Conservation (phyloP, 2,113 vertebrate species). For the Melanocharis versteri region DNA sequence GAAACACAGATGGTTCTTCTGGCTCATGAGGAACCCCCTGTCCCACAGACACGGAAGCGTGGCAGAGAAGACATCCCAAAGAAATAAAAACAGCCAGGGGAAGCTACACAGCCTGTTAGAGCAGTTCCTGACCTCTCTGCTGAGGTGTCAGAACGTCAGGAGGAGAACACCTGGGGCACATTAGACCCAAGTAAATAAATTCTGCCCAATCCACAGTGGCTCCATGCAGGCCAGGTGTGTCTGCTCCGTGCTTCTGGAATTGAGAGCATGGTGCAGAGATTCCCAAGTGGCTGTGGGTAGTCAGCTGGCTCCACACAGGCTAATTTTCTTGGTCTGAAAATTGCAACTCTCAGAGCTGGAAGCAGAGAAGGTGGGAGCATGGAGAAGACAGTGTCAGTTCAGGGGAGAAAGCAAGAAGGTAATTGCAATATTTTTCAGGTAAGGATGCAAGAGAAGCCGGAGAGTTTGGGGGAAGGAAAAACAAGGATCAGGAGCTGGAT, state of each 20-base stretch:
- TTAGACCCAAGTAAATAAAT: conserved; percentile 48
- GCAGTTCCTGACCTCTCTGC: conserved; percentile 62
- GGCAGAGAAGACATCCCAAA: conserved; percentile 24
- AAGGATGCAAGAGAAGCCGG: not conserved
- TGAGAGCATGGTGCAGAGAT: conserved; percentile 66
- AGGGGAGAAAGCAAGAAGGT: conserved; percentile 28
- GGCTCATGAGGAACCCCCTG: conserved; percentile 7
- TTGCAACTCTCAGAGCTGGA: conserved; percentile 59
- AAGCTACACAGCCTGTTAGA: conserved; percentile 59
- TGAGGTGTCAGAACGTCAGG: conserved; percentile 52
- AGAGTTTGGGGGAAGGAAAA: not conserved
- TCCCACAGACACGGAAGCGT: conserved; percentile 8
- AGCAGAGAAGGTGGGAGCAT: conserved; percentile 62
- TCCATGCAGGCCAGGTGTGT: conserved; percentile 60
- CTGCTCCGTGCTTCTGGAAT: conserved; percentile 64
- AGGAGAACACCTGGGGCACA: conserved; percentile 30
- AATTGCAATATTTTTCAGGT: conserved; percentile 10
- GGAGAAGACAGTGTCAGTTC: conserved; percentile 61
- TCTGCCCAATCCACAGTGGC: conserved; percentile 54
- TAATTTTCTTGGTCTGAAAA: conserved; percentile 59
- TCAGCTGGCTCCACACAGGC: conserved; percentile 54
- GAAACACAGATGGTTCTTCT: conserved; percentile 30
- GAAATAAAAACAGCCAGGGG: conserved; percentile 39
- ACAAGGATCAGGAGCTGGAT: not conserved
- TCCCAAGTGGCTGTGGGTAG: conserved; percentile 36